phyloP scores from a whole-genome alignment of 1,140 invertebrate species.

The Samia ricini region DNA sequence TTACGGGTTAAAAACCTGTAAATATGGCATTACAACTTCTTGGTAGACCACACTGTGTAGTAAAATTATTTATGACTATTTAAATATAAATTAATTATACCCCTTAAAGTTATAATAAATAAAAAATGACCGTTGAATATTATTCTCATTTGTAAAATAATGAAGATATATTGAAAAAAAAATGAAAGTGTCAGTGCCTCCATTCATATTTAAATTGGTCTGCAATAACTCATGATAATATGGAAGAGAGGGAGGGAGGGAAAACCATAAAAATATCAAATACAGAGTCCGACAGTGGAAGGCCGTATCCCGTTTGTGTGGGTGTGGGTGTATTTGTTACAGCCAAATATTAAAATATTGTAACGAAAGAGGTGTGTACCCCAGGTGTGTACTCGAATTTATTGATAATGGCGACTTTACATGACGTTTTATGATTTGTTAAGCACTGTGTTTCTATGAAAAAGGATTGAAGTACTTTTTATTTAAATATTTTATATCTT shows the following conservation, averaged over 20 bases:
- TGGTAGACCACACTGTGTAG: too few species aligned
- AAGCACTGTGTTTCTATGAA: background rate
- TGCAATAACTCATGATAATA: slow-evolving; percentile 68
- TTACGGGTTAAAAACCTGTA: too few species aligned
- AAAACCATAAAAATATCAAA: slow-evolving; percentile 72
- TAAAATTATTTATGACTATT: too few species aligned
- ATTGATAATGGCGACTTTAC: background rate
- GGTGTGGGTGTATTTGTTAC: slow-evolving; percentile 33
- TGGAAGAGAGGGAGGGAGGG: slow-evolving; percentile 37
- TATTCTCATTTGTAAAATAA: background rate
- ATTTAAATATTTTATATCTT: background rate
- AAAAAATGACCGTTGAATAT: background rate
- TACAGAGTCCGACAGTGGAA: slow-evolving; percentile 40
- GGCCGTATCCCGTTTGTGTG: slow-evolving; percentile 19
- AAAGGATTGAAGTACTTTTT: background rate
- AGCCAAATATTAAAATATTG: slow-evolving; percentile 50
- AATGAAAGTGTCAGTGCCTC: slow-evolving; percentile 61
- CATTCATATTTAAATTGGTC: slow-evolving; percentile 68
- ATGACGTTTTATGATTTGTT: background rate
- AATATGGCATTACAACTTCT: too few species aligned
- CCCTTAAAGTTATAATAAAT: too few species aligned
- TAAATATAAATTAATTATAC: too few species aligned
- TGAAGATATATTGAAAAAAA: slow-evolving; percentile 36
- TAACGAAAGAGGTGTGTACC: slow-evolving; percentile 26
- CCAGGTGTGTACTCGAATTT: slow-evolving; percentile 20